Conservation (phyloP, 2,888 invertebrate species). For the Leptinotarsa tumamoca region DNA sequence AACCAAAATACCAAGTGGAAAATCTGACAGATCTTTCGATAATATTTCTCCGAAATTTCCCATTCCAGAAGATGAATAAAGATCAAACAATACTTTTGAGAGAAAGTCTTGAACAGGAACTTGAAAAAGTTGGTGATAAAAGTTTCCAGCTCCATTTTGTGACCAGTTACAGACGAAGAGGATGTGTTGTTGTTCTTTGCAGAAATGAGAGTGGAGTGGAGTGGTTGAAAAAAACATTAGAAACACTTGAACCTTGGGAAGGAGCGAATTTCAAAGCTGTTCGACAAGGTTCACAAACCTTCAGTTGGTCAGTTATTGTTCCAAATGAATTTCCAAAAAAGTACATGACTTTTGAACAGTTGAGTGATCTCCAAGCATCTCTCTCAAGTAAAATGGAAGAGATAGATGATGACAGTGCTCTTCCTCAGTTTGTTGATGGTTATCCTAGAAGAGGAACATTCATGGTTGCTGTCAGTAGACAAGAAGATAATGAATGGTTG, state of each 20-base stretch:
- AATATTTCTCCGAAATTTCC: conserved; percentile 10
- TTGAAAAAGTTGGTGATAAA: neutral
- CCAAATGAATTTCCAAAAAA: neutral
- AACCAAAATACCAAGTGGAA: neutral
- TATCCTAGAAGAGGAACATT: conserved; percentile 10
- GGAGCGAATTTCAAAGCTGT: conserved; percentile 3
- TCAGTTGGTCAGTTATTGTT: neutral
- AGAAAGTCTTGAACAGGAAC: neutral
- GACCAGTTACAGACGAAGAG: neutral
- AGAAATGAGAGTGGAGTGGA: neutral
- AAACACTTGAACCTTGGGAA: conserved; percentile 5
- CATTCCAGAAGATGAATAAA: neutral
- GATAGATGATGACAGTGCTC: neutral
- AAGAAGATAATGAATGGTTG: conserved; percentile 11
- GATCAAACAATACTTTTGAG: neutral
- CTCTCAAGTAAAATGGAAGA: conserved; percentile 9
- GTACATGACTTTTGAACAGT: neutral
- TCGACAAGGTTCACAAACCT: conserved; percentile 5
- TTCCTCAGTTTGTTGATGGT: neutral
- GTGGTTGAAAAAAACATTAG: neutral
- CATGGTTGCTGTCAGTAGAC: conserved; percentile 3
- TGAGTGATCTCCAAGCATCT: neutral
- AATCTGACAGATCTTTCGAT: neutral
- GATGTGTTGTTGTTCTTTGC: neutral
- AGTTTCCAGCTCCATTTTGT: neutral